phyloP scores from a whole-genome alignment of 2,888 invertebrate species.

The Cosmorhoe ocellata region DNA sequence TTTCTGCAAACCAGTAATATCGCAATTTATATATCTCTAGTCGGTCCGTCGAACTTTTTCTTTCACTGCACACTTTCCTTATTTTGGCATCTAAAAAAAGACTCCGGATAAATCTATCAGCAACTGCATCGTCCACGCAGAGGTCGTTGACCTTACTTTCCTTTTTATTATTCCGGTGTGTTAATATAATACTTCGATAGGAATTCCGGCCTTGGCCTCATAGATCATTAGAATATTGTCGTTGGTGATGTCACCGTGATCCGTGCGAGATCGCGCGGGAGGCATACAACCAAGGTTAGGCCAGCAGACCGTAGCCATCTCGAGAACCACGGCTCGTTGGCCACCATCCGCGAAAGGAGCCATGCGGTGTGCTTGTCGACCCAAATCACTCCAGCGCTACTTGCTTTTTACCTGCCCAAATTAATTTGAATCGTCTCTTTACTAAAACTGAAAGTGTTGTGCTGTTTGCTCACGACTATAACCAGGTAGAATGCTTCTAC shows the following conservation, averaged over 20 bases:
- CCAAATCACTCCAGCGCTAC: slow-evolving; percentile 59
- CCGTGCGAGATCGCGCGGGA: slow-evolving; percentile 64
- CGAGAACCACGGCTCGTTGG: slow-evolving; percentile 69
- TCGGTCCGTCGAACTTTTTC: slow-evolving; percentile 37
- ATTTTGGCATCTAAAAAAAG: slow-evolving; percentile 65
- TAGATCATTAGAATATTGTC: slow-evolving; percentile 49
- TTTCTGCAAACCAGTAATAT: slow-evolving; percentile 48
- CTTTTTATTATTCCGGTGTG: slow-evolving; percentile 66
- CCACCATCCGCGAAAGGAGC: slow-evolving; percentile 65
- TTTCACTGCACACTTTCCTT: slow-evolving; percentile 44
- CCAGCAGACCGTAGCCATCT: slow-evolving; percentile 73
- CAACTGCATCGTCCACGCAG: slow-evolving; percentile 52
- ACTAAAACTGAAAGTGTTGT: slow-evolving; percentile 51
- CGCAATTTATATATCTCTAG: slow-evolving; percentile 43
- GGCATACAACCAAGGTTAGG: slow-evolving; percentile 71
- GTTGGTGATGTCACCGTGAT: slow-evolving; percentile 70
- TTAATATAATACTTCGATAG: slow-evolving; percentile 54
- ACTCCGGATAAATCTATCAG: slow-evolving; percentile 62
- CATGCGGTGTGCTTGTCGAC: slow-evolving; percentile 57
- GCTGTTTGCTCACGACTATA: slow-evolving; percentile 42
- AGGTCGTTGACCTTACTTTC: slow-evolving; percentile 72
- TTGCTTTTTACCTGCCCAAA: slow-evolving; percentile 60
- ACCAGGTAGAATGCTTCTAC: background rate
- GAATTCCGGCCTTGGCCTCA: slow-evolving; percentile 65
- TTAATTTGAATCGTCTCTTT: slow-evolving; percentile 44